Conservation (phyloP, 2,797 vertebrate species). For the Clarias pachynema region DNA sequence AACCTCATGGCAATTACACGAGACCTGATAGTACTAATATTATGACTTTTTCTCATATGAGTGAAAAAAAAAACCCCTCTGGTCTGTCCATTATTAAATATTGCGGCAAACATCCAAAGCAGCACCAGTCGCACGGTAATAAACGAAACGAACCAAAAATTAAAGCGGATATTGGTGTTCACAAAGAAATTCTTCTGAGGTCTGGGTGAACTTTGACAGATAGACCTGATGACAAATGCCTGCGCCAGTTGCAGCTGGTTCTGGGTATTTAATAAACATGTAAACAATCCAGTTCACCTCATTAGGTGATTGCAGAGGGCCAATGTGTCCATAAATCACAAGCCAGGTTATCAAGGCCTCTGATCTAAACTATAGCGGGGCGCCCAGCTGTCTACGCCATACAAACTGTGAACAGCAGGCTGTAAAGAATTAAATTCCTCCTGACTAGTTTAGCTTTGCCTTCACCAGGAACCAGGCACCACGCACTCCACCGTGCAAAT, state of each 20-base stretch:
- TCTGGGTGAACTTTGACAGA: conserved; percentile 71
- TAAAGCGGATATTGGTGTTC: conserved; percentile 33
- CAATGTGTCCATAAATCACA: conserved; percentile 91
- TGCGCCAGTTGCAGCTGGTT: conserved; percentile 86
- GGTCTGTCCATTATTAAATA: conserved; percentile 11
- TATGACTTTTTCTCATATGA: background rate
- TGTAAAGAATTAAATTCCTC: conserved; percentile 87
- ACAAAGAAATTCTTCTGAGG: conserved; percentile 42
- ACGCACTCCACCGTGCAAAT: conserved; percentile 20
- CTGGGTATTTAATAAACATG: conserved; percentile 98
- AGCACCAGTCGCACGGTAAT: conserved; percentile 6
- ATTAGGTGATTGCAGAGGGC: conserved; percentile 92
- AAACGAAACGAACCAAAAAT: conserved; percentile 2
- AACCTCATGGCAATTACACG: conserved; percentile 5
- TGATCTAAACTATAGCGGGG: conserved; percentile 94
- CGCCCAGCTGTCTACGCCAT: conserved; percentile 94
- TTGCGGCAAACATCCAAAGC: background rate
- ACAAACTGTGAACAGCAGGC: conserved; percentile 85
- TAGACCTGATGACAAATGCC: conserved; percentile 75
- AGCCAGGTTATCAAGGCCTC: conserved; percentile 94
- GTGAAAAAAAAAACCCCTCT: background rate
- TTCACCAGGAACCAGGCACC: conserved; percentile 50
- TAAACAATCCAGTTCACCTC: conserved; percentile 95
- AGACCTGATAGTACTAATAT: conserved; percentile 4
- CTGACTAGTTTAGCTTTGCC: conserved; percentile 67